Percentiles rank a stretch among this genome's conserved stretches.
Evolutionary conservation across 2,113 vertebrate species (phyloP).

Genomic region (Caranx ignobilis): DNA sequence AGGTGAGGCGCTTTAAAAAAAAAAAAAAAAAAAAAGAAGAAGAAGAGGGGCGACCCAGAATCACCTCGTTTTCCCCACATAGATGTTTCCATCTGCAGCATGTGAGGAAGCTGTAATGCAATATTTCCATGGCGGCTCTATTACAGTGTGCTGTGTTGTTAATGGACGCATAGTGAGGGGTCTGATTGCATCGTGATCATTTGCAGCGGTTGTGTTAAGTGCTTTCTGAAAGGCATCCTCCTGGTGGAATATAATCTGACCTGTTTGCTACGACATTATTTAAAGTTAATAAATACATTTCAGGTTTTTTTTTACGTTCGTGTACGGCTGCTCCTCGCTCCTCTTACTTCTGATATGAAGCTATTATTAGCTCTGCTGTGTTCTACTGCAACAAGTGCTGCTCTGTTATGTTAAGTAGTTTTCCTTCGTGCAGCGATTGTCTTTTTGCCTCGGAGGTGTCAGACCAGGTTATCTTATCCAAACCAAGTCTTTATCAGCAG

Average conservation of each 20-base stretch:
- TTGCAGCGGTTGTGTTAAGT: conserved; percentile 8
- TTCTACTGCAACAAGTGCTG: neutral
- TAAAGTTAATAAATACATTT: neutral
- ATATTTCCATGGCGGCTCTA: neutral
- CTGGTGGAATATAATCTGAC: neutral
- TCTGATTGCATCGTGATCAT: conserved; percentile 28
- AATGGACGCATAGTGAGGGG: conserved; percentile 12
- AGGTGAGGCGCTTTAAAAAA: conserved; percentile 61
- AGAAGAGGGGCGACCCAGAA: neutral
- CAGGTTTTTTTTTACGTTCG: neutral
- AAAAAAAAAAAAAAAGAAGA: too few species aligned
- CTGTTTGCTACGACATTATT: neutral
- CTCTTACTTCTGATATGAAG: neutral
- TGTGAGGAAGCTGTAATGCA: neutral
- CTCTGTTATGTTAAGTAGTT: conserved; percentile 65
- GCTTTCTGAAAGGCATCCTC: conserved; percentile 5
- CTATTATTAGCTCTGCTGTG: conserved; percentile 37
- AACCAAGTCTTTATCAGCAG: conserved; percentile 34
- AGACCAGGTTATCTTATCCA: conserved; percentile 49
- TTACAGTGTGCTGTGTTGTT: neutral
- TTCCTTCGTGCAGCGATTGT: conserved; percentile 19
- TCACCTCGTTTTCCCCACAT: neutral
- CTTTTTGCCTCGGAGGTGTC: conserved; percentile 43
- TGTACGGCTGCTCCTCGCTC: neutral
- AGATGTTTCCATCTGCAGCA: neutral